These are phyloP conservation scores for Herminia tarsipennalis DNA, from an alignment of 2,888 invertebrate species.

Conservation along the genomic window DNA sequence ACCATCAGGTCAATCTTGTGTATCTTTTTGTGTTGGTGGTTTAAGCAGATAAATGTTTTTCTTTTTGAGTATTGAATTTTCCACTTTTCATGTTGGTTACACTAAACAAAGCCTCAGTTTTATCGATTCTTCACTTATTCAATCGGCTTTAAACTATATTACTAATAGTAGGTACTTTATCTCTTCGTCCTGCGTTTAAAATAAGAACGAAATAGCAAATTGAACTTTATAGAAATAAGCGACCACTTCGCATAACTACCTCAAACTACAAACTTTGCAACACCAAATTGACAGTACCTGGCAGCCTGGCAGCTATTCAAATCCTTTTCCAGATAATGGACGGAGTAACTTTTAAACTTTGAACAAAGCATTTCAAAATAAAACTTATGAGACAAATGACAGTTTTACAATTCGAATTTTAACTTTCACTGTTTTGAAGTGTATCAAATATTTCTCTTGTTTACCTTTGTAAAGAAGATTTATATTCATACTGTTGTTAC, in stretches of 20 bases:
- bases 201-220: too few relatives aligned
- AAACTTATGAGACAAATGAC: slow-evolving; percentile 6
- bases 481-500: background rate
- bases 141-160: too few relatives aligned
- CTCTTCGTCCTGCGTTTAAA: too few relatives aligned
- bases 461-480: background rate
- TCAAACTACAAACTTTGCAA: slow-evolving; percentile 2
- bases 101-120: too few relatives aligned
- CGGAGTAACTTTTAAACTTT: slow-evolving; percentile 23
- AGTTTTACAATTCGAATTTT: slow-evolving; percentile 5
- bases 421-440: slow-evolving; percentile 22
- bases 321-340: slow-evolving; percentile 5
- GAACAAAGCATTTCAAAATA: slow-evolving; percentile 20
- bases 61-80: too few relatives aligned
- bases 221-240: too few relatives aligned
- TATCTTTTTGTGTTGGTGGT: too few relatives aligned
- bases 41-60: too few relatives aligned
- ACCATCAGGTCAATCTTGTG: too few relatives aligned
- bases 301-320: slow-evolving; percentile 28
- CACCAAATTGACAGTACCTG: slow-evolving; percentile 15
- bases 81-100: too few relatives aligned
- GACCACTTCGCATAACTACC: slow-evolving; percentile 6
- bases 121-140: too few relatives aligned
- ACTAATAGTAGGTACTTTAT: too few relatives aligned
- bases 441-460: slow-evolving; percentile 15